A percentile compares a stretch with the other conserved stretches of the same genome.
These are phyloP conservation scores for Egretta garzetta DNA, from an alignment of 2,113 vertebrate species.

Conservation along the genomic window DNA sequence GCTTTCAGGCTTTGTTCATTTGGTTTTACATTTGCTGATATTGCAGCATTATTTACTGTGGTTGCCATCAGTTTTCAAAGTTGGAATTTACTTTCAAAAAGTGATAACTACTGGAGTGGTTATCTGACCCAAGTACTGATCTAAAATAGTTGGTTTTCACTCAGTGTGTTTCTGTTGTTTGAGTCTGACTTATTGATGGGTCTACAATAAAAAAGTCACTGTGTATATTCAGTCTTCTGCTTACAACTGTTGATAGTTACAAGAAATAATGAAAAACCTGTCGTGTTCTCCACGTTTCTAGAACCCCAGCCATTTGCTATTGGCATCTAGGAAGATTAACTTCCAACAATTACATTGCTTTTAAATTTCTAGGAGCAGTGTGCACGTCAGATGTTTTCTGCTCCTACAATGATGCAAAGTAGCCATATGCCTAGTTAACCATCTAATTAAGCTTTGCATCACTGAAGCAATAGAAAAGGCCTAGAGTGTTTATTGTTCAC, in stretches of 20 bases:
- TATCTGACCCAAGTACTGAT: background rate
- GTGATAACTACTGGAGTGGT: background rate
- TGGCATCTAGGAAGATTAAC: background rate
- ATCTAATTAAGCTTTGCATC: conserved; percentile 45
- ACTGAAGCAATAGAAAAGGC: conserved; percentile 19
- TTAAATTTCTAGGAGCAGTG: background rate
- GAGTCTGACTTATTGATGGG: background rate
- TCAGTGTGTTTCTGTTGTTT: background rate
- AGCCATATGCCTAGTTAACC: conserved; percentile 42
- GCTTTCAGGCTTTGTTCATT: background rate
- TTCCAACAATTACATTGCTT: background rate
- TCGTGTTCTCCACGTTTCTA: background rate
- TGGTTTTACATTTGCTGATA: background rate
- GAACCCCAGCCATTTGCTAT: background rate
- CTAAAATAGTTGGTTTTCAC: background rate
- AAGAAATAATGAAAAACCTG: background rate
- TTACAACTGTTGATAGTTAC: background rate
- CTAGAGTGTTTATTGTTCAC: conserved; percentile 24
- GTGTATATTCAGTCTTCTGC: background rate
- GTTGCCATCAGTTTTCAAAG: background rate
- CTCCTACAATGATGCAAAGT: conserved; percentile 32
- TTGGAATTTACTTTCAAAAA: background rate
- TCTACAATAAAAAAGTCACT: background rate
- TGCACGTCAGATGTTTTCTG: conserved; percentile 2
- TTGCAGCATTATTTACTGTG: background rate